These are phyloP conservation scores for Garrulus glandarius DNA, from an alignment of 2,797 vertebrate species.

Conservation along the genomic window DNA sequence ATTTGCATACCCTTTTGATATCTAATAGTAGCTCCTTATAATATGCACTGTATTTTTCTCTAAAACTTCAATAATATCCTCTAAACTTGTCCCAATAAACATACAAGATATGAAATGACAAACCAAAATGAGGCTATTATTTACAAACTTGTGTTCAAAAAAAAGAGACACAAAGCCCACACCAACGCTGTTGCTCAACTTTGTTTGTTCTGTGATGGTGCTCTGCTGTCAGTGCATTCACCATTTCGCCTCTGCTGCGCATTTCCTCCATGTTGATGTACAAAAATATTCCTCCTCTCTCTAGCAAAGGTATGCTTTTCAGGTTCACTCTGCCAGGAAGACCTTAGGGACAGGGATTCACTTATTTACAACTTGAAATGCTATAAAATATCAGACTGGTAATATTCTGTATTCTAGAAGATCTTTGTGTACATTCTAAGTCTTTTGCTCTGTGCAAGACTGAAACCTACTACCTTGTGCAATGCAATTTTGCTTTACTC, in stretches of 20 bases:
- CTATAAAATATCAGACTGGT: background rate
- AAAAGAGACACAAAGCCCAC: background rate
- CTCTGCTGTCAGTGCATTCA: slow-evolving; percentile 34
- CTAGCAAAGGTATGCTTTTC: background rate
- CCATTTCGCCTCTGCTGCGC: slow-evolving; percentile 7
- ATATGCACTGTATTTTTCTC: background rate
- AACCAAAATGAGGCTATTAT: background rate
- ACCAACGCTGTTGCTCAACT: background rate
- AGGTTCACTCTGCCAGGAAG: background rate
- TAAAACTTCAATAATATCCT: background rate
- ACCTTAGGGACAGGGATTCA: background rate
- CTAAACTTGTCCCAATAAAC: background rate
- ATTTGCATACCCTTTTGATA: background rate
- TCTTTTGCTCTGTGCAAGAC: background rate
- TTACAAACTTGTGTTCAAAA: background rate
- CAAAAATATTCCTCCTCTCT: slow-evolving; percentile 3
- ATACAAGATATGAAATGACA: background rate
- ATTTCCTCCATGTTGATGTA: slow-evolving; percentile 52
- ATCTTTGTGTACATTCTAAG: background rate
- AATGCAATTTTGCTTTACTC: background rate
- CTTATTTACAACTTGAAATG: background rate
- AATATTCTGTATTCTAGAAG: background rate
- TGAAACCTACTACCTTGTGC: background rate
- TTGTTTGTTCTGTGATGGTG: background rate
- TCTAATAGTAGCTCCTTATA: background rate